Base-by-base conservation (phyloP, 2,113 vertebrate species). In the Tetrax tetrax region DNA sequence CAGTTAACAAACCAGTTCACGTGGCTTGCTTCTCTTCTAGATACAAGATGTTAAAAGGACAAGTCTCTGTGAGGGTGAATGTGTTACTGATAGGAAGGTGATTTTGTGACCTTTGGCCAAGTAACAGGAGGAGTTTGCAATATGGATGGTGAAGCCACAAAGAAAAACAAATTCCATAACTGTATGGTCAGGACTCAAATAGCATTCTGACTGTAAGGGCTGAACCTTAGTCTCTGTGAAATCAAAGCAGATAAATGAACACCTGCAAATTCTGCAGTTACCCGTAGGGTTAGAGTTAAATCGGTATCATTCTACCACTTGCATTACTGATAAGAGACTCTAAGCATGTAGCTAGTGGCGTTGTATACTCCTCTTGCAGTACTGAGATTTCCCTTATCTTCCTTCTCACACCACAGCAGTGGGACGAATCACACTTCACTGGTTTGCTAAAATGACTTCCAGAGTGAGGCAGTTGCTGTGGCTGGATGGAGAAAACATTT, bases 371-470 rank as follows among this genome's bases (percentile, higher is more conserved):
- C 56, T 68, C 48, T 45, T 75, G 72, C 61, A 72, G 25, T 35
- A 17, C 4, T 75, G 77, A 89, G 71, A 80, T 95, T 95, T 83
- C 51, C 38, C 60, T 96, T 96, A 84, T 87, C 91, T 84, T 11
- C 29, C 31, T 74, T 89, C 57, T 84, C 61, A n/a, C 31, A 70
- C 37, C 31, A 28, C 38, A 63, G 68, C 50, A 74, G 24, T 65
- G 33, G 28, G 13, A 71, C 4, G 19, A 80, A 53, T 60, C 25
- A 22, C 19, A 9, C 63, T 77, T 93, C 13, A 11, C n/a, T 74
- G 37, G 65, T 61, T 38, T 33, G 33, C 68, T 70, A 12, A 66
- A 77, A 41, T 53, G 9, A 75, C 27, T 78, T 66, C 7, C 38
- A 57, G 64, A 22, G 24, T 0, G 9, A 83, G 37, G 43, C 27